Conservation (phyloP, 2,888 invertebrate genomes). For the Brachyopa scutellaris region DNA sequence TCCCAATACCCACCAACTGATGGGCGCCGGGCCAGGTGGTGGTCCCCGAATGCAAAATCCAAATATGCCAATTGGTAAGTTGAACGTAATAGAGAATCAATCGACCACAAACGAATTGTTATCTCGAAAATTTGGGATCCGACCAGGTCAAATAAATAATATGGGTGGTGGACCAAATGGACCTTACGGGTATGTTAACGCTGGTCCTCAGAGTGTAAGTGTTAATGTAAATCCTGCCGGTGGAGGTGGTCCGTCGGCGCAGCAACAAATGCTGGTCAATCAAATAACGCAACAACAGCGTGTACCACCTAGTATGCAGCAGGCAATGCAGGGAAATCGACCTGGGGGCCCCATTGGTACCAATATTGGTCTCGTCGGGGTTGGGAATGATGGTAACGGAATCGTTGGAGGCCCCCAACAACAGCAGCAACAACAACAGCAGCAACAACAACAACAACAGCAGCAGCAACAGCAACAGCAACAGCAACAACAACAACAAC, state of each 20-base stretch:
- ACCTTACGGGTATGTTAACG: constrained; percentile 79
- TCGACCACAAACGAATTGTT: constrained; percentile 70
- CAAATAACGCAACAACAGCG: constrained; percentile 79
- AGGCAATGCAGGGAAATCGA: constrained; percentile 80
- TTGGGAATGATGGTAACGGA: constrained; percentile 85
- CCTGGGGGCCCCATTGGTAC: constrained; percentile 82
- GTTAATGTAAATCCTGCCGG: constrained; percentile 71
- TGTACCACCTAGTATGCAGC: constrained; percentile 78
- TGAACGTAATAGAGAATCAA: constrained; percentile 73
- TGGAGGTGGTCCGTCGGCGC: constrained; percentile 68
- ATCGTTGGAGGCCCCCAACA: constrained; percentile 83
- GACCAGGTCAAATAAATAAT: constrained; percentile 80
- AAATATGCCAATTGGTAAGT: constrained; percentile 80
- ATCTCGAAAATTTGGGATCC: constrained; percentile 74
- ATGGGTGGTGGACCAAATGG: constrained; percentile 78
- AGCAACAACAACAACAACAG: constrained; percentile 81
- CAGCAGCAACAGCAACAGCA: constrained; percentile 75
- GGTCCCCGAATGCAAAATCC: constrained; percentile 85
- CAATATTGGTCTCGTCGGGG: constrained; percentile 83
- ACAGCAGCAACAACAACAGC: constrained; percentile 87
- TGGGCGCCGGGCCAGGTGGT: constrained; percentile 78
- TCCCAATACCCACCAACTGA: constrained; percentile 82
- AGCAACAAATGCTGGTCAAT: constrained; percentile 78
- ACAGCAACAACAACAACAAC: constrained; percentile 49
- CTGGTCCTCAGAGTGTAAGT: constrained; percentile 75